Conservation (phyloP, 2,888 invertebrate species). For the Fragum fragum region DNA sequence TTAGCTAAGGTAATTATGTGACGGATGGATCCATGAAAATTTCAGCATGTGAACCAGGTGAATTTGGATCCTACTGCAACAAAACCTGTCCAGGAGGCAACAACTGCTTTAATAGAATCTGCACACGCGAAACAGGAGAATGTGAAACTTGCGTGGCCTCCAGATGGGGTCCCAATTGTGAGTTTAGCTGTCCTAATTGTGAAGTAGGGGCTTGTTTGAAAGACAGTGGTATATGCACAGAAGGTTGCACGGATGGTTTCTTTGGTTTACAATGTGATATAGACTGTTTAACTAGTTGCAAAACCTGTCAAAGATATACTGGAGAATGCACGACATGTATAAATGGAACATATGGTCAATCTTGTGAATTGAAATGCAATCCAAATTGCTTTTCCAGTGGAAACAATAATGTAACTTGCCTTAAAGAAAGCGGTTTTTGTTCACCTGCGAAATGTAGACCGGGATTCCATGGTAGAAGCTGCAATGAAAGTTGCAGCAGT, state of each 20-base stretch:
- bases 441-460: constrained; percentile 37
- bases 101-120: constrained; percentile 23
- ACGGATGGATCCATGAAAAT: background rate
- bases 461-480: constrained; percentile 38
- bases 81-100: constrained; percentile 38
- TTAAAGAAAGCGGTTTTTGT: constrained; percentile 49
- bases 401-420: constrained; percentile 30
- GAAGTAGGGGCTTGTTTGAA: constrained; percentile 38
- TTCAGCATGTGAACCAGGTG: constrained; percentile 46
- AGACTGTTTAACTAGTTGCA: constrained; percentile 40
- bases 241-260: constrained; percentile 41
- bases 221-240: constrained; percentile 37
- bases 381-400: constrained; percentile 16
- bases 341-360: constrained; percentile 40
- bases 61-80: constrained; percentile 49
- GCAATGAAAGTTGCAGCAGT: constrained; percentile 31
- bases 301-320: constrained; percentile 40
- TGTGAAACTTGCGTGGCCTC: constrained; percentile 39
- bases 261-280: constrained; percentile 43
- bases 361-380: constrained; percentile 53
- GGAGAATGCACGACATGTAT: constrained; percentile 48
- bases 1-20: too few relatives aligned
- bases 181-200: constrained; percentile 43
- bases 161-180: constrained; percentile 41
- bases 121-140: constrained; percentile 40